Percentiles rank a stretch among this genome's conserved stretches.
Evolutionary conservation across 2,888 invertebrate species (phyloP).

Genomic region (Caradrina kadenii): DNA sequence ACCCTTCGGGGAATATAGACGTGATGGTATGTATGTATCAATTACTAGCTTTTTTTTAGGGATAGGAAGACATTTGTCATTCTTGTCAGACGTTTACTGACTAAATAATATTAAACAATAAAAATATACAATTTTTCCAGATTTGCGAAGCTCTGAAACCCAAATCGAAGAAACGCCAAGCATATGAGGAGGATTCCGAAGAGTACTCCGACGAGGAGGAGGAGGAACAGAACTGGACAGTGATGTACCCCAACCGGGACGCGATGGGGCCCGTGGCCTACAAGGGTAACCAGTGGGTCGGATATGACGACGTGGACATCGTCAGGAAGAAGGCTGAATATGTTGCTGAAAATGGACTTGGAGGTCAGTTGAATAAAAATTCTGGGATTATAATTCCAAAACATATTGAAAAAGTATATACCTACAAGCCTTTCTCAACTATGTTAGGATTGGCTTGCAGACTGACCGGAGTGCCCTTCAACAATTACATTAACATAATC

Average conservation of each 20-base stretch:
- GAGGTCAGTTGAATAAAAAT: slow-evolving; percentile 88
- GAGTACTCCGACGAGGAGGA: slow-evolving; percentile 89
- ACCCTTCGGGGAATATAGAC: no score
- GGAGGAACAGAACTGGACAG: slow-evolving; percentile 92
- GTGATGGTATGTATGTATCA: no score
- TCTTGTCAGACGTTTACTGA: no score
- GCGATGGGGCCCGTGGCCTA: slow-evolving; percentile 97
- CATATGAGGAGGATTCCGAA: slow-evolving; percentile 78
- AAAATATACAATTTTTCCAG: slow-evolving; percentile 80
- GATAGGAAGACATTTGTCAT: no score
- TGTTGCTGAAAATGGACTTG: slow-evolving; percentile 95
- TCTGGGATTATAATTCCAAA: no score
- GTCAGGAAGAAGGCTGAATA: slow-evolving; percentile 96
- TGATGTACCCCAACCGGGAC: slow-evolving; percentile 94
- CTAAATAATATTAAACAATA: no score
- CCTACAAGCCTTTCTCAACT: no score
- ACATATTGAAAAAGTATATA: no score
- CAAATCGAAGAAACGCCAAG: slow-evolving; percentile 78
- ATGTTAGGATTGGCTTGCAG: no score
- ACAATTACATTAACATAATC: no score
- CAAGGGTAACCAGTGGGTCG: slow-evolving; percentile 97
- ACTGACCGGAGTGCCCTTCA: no score
- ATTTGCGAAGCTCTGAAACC: slow-evolving; percentile 95
- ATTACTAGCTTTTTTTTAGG: no score
- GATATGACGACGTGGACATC: slow-evolving; percentile 96